Base-by-base conservation (phyloP, 2,797 vertebrate species). In the Valencia hispanica region DNA sequence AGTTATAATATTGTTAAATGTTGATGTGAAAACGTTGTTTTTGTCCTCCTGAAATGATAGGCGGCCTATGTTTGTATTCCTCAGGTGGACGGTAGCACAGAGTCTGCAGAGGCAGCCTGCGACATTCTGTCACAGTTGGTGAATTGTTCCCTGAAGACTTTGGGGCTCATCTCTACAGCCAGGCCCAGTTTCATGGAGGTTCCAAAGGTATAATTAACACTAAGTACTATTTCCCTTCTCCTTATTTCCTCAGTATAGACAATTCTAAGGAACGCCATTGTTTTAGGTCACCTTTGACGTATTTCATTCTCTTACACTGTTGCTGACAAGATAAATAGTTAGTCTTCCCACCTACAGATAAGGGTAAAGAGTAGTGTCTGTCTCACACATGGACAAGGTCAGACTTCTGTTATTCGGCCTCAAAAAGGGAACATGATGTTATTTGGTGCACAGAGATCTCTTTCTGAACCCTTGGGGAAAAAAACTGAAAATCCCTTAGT, bases 121-220 rank as follows among this genome's bases (percentile, higher is more conserved):
- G 97, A 98, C 91, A 99, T 99, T 88, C 95, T 99, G 50, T 99
- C 98, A 5, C 98, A 99, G 89, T 94, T 99, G 87, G 98, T 99
- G 83, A 99, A 99, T 59, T 99, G 98, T 87, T 99, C 98, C 32
- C 94, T 99, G 84, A 99, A 99, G 95, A 99, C 98, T 36, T 96
- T 99, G 80, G 98, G 98, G 77, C 96, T 99, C 86, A 99, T 99
- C 92, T 99, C 98, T 70, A 99, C 98, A 32, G 98, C 98, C 79
- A 96, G 97, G 71, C 98, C 98, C 84, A 99, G 98, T 91, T 99
- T 99, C 94, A 98, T 99, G 98, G 98, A 99, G 94, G 96, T 99
- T 91, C 97, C 97, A 88, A 99, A 99, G 97, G 98, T 99, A 97
- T 61, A 48, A 69, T 15, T 22, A 78, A 25, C 51, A n/a, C 2